Base-by-base conservation (phyloP, 2,113 vertebrate genomes). In the Carassius auratus region DNA sequence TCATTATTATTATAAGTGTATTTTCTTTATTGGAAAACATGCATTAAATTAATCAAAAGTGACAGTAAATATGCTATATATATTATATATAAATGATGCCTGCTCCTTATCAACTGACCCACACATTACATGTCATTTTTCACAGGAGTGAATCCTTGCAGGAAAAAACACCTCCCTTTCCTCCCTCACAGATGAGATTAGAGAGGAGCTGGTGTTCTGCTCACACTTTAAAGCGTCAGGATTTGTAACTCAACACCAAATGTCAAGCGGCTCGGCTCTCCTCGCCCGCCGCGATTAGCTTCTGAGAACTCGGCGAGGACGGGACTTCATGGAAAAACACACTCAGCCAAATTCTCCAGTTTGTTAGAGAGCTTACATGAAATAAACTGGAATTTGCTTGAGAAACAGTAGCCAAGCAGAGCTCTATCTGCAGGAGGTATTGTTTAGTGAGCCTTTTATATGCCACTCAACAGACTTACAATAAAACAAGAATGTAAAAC, bases 301-400 rank as follows among this genome's bases (percentile, higher is more conserved):
- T 86, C 76, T 69, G 85, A 87, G 78, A 88, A 64, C 52, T 86
- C 76, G 84, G 68, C 8, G 73, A 85, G 33, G 33, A 21, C 8
- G 8, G 3, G 76, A 76, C 30, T 69, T 50, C 15, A 71, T 84
- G 86, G 71, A 75, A 50, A 45, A 84, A 89, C 88, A 88, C 86
- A 88, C 90, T 88, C 89, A 86, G 91, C 87, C 90, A 92, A 91
- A 92, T 50, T 85, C 86, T 76, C 59, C 86, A 71, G 64, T 90
- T 68, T 87, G 85, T 89, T 90, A 74, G 87, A 86, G 83, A 89
- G 90, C 88, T 92, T 92, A 52, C 90, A 91, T 1, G 87, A 89
- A 89, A 92, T 86, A 84, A 88, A 91, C 87, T 23, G 87, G 87
- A 81, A 81, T 85, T 85, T 82, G 85, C 90, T 85, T 90, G 84